Percentiles rank a stretch among this genome's conserved stretches.
These are phyloP conservation scores for Theonella swinhoei DNA, from an alignment of 37 sponge, comb jelly and placozoan genomes.

Conservation along the genomic window DNA sequence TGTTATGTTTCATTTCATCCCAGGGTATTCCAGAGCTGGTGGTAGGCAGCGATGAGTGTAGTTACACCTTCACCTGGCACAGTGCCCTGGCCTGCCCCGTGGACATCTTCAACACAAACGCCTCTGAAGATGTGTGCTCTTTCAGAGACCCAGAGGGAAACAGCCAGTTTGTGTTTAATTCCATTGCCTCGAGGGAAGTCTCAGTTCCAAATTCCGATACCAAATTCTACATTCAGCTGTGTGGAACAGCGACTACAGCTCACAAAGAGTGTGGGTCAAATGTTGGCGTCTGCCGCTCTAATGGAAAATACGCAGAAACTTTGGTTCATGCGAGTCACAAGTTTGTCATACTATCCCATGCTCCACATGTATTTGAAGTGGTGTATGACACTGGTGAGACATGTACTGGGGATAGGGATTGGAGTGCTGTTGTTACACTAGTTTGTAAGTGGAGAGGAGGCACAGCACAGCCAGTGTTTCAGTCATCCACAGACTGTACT, in stretches of 20 bases:
- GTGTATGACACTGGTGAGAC: slow-evolving; percentile 25
- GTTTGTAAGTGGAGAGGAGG: slow-evolving; percentile 14
- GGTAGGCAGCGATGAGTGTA: slow-evolving; percentile 9
- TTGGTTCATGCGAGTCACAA: slow-evolving; percentile 36
- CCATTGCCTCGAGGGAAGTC: slow-evolving; percentile 2
- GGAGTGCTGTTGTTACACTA: slow-evolving; percentile 36
- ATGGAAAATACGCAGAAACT: slow-evolving; percentile 6
- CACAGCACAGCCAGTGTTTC: background rate
- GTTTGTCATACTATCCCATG: slow-evolving; percentile 29
- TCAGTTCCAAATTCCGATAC: background rate
- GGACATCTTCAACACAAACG: slow-evolving; percentile 7
- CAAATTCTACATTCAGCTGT: slow-evolving; percentile 41
- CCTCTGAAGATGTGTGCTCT: slow-evolving; percentile 26
- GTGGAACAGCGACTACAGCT: slow-evolving; percentile 22
- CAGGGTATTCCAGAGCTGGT: slow-evolving; percentile 36
- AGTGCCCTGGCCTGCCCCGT: slow-evolving; percentile 49
- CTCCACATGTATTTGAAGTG: slow-evolving; percentile 37
- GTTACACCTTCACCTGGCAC: slow-evolving; percentile 47
- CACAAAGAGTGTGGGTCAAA: slow-evolving; percentile 9
- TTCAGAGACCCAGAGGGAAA: slow-evolving; percentile 21
- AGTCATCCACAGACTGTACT: slow-evolving; percentile 30
- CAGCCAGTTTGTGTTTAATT: slow-evolving; percentile 2
- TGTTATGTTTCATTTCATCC: too few relatives aligned
- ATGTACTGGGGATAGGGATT: slow-evolving; percentile 26
- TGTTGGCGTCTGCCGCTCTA: slow-evolving; percentile 20